A percentile compares a stretch with the other conserved stretches of the same genome.
These are phyloP conservation scores for Camponotus floridanus DNA, from an alignment of 1,140 invertebrate genomes.

Conservation along the genomic window DNA sequence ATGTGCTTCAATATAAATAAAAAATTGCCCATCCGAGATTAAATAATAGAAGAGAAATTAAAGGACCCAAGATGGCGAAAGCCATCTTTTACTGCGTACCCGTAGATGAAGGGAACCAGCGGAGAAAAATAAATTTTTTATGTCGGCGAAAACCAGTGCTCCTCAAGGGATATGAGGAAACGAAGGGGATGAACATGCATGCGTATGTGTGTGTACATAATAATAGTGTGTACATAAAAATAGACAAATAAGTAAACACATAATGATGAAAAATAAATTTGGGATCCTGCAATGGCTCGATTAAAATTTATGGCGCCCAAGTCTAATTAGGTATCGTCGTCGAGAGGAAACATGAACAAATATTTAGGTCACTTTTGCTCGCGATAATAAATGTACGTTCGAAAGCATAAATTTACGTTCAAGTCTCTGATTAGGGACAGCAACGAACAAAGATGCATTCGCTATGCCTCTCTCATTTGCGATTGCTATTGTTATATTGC, in stretches of 20 bases:
- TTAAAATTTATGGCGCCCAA: conserved; percentile 33
- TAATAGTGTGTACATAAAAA: not conserved
- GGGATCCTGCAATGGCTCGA: not conserved
- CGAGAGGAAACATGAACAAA: not conserved
- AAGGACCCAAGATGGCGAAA: conserved; percentile 25
- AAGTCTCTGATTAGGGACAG: conserved; percentile 33
- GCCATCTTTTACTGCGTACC: conserved; percentile 22
- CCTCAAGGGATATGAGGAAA: conserved; percentile 4
- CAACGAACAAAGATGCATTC: conserved; percentile 29
- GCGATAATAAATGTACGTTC: not conserved
- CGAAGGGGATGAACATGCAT: not conserved
- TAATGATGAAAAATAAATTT: not conserved
- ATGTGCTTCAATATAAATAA: conserved; percentile 29
- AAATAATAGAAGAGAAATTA: conserved; percentile 49
- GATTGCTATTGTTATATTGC: conserved; percentile 22
- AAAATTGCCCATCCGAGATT: conserved; percentile 13
- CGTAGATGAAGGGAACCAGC: conserved; percentile 2
- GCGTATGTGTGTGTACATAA: not conserved
- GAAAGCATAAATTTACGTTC: conserved; percentile 3
- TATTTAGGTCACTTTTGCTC: conserved; percentile 30
- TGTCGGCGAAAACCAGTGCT: conserved; percentile 36
- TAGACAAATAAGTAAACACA: conserved; percentile 4
- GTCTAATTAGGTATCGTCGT: conserved; percentile 1
- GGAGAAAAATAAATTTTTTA: conserved; percentile 46
- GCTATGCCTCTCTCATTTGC: not conserved